Percentiles rank a stretch among this genome's conserved stretches.
Conservation (phyloP, 30 jellyfish, hydroid and myxozoan species). For the Aurelia aurita region DNA sequence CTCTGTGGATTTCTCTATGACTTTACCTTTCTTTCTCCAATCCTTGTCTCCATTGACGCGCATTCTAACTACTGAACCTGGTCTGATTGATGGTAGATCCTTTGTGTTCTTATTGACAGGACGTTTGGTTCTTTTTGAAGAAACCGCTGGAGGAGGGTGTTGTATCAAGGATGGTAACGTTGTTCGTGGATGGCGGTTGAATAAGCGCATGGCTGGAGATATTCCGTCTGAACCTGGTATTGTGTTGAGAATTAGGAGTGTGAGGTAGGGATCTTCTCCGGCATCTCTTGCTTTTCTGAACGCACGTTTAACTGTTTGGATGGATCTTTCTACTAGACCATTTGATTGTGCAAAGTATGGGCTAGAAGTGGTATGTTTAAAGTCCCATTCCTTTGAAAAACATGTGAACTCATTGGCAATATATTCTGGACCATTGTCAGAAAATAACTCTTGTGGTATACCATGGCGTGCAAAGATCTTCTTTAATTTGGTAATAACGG, state of each 20-base stretch:
- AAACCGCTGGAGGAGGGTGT: slow-evolving; percentile 41
- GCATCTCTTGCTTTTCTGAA: slow-evolving; percentile 45
- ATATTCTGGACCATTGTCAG: slow-evolving; percentile 64
- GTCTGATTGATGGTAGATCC: slow-evolving; percentile 41
- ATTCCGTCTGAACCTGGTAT: slow-evolving; percentile 51
- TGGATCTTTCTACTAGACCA: slow-evolving; percentile 58
- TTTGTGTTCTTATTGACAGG: slow-evolving; percentile 21
- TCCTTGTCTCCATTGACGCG: slow-evolving; percentile 29
- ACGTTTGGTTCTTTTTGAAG: slow-evolving; percentile 19
- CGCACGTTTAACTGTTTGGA: slow-evolving; percentile 56
- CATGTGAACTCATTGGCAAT: slow-evolving; percentile 20
- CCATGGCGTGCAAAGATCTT: slow-evolving; percentile 46
- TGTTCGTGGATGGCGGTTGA: slow-evolving; percentile 56
- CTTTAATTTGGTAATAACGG: slow-evolving; percentile 43
- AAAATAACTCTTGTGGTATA: slow-evolving; percentile 39
- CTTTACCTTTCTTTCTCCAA: slow-evolving; percentile 50
- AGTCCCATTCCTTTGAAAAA: slow-evolving; percentile 43
- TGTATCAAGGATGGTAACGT: slow-evolving; percentile 43
- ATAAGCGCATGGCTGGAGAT: slow-evolving; percentile 55
- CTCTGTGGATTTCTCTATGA: slow-evolving; percentile 25
- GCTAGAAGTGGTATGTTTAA: slow-evolving; percentile 49
- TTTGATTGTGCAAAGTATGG: slow-evolving; percentile 56
- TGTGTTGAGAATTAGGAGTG: slow-evolving; percentile 51
- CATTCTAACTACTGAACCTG: slow-evolving; percentile 49
- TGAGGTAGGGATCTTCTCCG: slow-evolving; percentile 49